Evolutionary conservation across 2,113 vertebrate genomes (phyloP), one percentile per base, ranked within the genome.

Genomic region (Daubentonia madagascariensis): DNA sequence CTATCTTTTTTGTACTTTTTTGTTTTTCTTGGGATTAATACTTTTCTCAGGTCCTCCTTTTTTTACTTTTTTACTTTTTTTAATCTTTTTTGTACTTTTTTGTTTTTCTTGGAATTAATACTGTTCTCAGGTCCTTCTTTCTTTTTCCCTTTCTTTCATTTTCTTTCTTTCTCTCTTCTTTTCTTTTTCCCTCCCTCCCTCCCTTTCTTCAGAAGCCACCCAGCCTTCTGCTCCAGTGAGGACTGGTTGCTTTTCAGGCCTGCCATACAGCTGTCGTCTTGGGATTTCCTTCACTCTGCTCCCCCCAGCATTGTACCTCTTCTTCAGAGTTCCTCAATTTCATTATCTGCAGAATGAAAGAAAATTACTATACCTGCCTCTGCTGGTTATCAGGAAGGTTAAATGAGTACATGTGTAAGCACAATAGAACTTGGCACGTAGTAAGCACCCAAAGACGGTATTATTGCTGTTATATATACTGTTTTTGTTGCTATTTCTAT

Each of bases 141-240:
- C 63, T 65, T 32, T 37, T 20, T 70, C 16, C 48, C 13, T 2
- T 3, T 11, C 11, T 70, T 2, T 70, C 50, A 6, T 23, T 37
- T 52, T 16, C 4, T 3, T 6, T 6, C 17, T 50, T 28, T 3
- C 68, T 32, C 5, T 20, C 63, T 35, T 37, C 12, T 45, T 65
- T 81, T 43, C 11, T 72, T 1, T 13, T 11, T 73, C 40, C 37
- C n/a, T 72, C 40, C 10, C 37, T 28, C 9, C 12, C 50, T 52
- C 4, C 7, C 25, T 78, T 35, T 2, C 68, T 52, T 78, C 11
- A 0, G 1, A 17, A 45, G 28, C 28, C 8, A 3, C 32, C 1
- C 3, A 30, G 4, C 43, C 6, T 73, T 32, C 52, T 79, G 8
- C 25, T 68, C 5, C n/a, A 28, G 3, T 63, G 40, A 67, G 67